Conservation (phyloP, 2,113 vertebrate species). For the Callipepla californica region DNA sequence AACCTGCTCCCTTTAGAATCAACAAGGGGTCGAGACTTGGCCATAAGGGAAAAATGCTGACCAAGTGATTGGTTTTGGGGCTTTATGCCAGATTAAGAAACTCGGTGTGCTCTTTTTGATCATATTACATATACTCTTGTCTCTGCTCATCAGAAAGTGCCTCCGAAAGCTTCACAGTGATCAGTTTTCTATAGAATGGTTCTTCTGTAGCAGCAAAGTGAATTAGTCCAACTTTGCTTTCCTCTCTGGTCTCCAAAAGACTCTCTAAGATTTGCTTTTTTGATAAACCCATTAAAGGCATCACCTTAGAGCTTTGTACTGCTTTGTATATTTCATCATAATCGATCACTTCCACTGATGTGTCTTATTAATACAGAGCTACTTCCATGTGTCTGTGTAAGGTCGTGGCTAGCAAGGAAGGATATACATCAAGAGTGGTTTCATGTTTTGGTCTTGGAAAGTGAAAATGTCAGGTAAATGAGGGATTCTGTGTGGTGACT, state of each 20-base stretch:
- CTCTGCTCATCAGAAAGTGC: neutral
- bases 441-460: neutral
- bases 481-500: neutral
- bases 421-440: neutral
- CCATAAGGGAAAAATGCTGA: neutral
- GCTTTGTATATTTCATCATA: neutral
- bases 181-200: neutral
- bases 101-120: neutral
- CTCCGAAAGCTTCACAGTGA: neutral
- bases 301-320: neutral
- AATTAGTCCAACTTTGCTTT: neutral
- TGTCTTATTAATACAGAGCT: neutral
- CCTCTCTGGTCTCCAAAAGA: neutral
- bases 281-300: neutral
- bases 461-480: neutral
- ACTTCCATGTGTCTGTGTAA: neutral
- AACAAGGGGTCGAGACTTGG: neutral
- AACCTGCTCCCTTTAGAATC: neutral
- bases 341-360: neutral
- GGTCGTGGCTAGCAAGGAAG: neutral
- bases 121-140: rapidly evolving
- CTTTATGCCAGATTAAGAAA: neutral
- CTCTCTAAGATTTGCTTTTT: neutral
- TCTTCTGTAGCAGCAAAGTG: neutral
- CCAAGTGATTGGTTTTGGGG: neutral